Percentiles rank a stretch among this genome's conserved stretches.
Conservation (phyloP, 2,888 invertebrate species). For the Tenthredo notha region DNA sequence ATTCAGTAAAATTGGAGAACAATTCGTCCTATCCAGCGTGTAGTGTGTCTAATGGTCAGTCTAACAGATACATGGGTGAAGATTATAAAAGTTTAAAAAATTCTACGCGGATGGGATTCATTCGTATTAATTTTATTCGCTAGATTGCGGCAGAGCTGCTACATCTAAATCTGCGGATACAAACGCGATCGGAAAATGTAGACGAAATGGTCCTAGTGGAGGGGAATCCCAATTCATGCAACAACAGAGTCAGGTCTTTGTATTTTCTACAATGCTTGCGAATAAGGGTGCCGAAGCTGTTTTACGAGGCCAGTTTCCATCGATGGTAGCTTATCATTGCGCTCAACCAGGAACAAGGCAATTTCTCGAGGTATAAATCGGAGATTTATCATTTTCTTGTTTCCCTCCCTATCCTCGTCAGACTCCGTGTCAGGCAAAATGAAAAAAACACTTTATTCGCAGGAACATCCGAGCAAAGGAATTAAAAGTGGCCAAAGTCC, state of each 20-base stretch:
- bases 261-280: slow-evolving; percentile 95
- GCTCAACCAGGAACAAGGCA: slow-evolving; percentile 97
- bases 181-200: slow-evolving; percentile 89
- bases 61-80: neutral
- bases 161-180: slow-evolving; percentile 78
- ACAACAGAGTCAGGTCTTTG: slow-evolving; percentile 98
- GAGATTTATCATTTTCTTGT: slow-evolving; percentile 46
- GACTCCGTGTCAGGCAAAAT: slow-evolving; percentile 58
- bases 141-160: slow-evolving; percentile 67
- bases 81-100: neutral
- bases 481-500: slow-evolving; percentile 92
- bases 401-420: neutral
- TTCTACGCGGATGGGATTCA: neutral
- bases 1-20: slow-evolving; percentile 72
- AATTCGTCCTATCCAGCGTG: slow-evolving; percentile 71
- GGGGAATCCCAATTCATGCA: slow-evolving; percentile 95
- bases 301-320: slow-evolving; percentile 92
- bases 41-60: slow-evolving; percentile 68
- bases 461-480: slow-evolving; percentile 95
- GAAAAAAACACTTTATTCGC: slow-evolving; percentile 77
- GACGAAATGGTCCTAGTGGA: slow-evolving; percentile 84
- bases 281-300: slow-evolving; percentile 98
- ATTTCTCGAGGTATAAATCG: slow-evolving; percentile 88
- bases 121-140: neutral
- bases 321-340: slow-evolving; percentile 97